Conservation (phyloP, 2,888 invertebrate species). For the Polyommatus iphigenia region DNA sequence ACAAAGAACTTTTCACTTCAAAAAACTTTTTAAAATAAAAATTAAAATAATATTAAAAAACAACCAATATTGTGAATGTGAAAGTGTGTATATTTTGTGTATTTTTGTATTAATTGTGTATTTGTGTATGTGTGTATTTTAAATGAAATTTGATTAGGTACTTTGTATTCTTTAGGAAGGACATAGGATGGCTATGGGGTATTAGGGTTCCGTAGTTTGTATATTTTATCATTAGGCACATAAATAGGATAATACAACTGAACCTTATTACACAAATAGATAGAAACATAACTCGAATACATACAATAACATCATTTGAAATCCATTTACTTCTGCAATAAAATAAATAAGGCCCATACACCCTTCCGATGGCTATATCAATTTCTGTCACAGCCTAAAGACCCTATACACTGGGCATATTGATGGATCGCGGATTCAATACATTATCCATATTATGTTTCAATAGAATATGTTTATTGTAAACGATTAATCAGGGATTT, state of each 20-base stretch:
- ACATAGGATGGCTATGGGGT: no score
- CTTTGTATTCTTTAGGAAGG: no score
- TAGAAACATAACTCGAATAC: neutral
- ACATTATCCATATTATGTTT: slow-evolving; percentile 37
- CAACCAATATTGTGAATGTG: neutral
- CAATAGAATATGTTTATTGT: slow-evolving; percentile 36
- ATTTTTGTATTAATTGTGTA: no score
- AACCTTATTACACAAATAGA: neutral
- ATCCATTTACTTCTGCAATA: slow-evolving; percentile 6
- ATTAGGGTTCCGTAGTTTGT: no score
- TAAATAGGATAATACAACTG: no score
- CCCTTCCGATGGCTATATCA: slow-evolving; percentile 41
- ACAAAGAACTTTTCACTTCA: no score
- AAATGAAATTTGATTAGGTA: no score
- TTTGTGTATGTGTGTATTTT: no score
- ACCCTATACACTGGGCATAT: slow-evolving; percentile 36
- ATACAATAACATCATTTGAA: slow-evolving; percentile 4
- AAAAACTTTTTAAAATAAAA: no score
- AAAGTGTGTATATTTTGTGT: neutral
- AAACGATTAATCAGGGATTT: slow-evolving; percentile 23
- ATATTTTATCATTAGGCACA: no score
- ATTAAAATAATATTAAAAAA: neutral
- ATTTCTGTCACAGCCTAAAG: slow-evolving; percentile 48
- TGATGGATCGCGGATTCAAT: slow-evolving; percentile 37
- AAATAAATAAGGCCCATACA: slow-evolving; percentile 7